Base-by-base conservation (phyloP, 2,113 vertebrate species). In the Pelobates fuscus region DNA sequence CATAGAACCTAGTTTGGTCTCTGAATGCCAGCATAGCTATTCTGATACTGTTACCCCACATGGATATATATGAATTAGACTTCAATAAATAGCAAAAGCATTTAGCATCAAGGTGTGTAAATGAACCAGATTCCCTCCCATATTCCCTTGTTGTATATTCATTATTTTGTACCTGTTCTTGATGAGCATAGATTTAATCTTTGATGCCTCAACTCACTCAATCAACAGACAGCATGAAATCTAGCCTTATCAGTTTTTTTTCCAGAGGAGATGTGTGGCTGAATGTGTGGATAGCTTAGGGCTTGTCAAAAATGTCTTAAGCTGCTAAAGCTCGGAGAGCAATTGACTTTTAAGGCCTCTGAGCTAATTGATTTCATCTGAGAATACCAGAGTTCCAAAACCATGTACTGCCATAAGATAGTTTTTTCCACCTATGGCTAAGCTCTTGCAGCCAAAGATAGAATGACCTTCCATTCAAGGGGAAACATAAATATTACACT, bases 121-220 rank as follows among this genome's bases (percentile, higher is more conserved):
- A n/a, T n/a, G n/a, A n/a, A n/a, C n/a, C n/a, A n/a, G n/a, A n/a
- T n/a, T n/a, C n/a, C n/a, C n/a, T n/a, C n/a, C n/a, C n/a, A n/a
- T n/a, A n/a, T n/a, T n/a, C n/a, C 12, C 10, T 37, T 60, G n/a
- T 7, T 30, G 27, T 20, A 62, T 62, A 14, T 32, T 57, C 18
- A 37, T 7, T 27, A 32, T n/a, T 26, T 62, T 62, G n/a, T 32
- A 30, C 60, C 1, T 62, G 7, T 18, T 62, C 17, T 32, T 62
- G 32, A 32, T 62, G 60, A 62, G 30, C 60, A 62, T 27, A 62
- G 60, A 62, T 62, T 62, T 62, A 62, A 62, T 62, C 60, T 62
- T 2, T 62, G 60, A 20, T 20, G 29, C 60, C 29, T n/a, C 29
- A 20, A 17, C 5, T 62, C 26, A 32, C 29, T 62, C 60, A 62